These are phyloP conservation scores for Geococcyx californianus DNA, from an alignment of 2,113 vertebrate species.

Conservation along the genomic window DNA sequence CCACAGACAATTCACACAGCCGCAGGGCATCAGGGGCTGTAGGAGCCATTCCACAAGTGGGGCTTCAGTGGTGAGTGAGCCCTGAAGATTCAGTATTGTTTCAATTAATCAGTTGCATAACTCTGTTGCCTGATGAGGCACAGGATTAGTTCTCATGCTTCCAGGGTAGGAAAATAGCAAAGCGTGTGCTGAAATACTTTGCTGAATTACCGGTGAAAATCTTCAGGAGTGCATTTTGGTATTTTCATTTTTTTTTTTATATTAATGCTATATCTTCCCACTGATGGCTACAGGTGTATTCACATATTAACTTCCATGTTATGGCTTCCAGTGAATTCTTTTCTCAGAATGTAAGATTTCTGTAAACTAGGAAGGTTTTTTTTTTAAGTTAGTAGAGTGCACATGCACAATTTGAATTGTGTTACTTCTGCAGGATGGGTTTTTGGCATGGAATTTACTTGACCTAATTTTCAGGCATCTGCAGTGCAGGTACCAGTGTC, in stretches of 20 bases:
- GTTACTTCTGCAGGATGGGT: neutral
- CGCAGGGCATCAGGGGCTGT: neutral
- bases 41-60: neutral
- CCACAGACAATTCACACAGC: neutral
- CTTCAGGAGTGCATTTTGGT: neutral
- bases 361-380: neutral
- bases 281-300: neutral
- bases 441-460: neutral
- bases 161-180: neutral
- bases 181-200: neutral
- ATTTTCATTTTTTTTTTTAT: neutral
- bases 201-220: neutral
- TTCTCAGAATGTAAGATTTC: neutral
- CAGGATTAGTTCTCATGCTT: neutral
- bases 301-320: neutral
- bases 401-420: neutral
- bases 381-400: neutral
- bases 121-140: neutral
- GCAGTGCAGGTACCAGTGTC: neutral
- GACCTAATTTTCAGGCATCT: neutral
- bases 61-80: neutral
- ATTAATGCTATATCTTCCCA: neutral
- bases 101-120: neutral
- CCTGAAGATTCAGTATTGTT: neutral
- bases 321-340: neutral